Evolutionary conservation across 1,140 invertebrate genomes (phyloP), one percentile per base, ranked within the genome.

Genomic region (Mercenaria mercenaria): DNA sequence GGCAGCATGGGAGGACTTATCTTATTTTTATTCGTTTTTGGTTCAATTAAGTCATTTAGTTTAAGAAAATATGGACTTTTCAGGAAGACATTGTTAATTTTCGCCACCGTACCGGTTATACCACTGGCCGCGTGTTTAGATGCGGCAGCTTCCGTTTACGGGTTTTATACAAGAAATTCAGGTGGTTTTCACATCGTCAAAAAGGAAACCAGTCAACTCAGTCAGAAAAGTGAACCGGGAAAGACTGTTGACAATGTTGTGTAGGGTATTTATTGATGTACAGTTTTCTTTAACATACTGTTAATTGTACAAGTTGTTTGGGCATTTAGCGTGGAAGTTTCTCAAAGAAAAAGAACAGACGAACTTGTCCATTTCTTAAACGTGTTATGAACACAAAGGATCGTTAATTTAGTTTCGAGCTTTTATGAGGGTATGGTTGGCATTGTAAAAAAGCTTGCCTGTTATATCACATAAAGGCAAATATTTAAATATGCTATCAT

Each of bases 1-100:
- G 86, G 86, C 26, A 88, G 86, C 34, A 88, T 88, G 86, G 86
- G 86, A 8, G 86, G 86, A 67, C 52, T 81, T 34, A 81, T 88
- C 47, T n/a, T 88, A 52, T 88, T 88, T 69, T 59, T 88, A 11
- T 88, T 88, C 43, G 34, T 81, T 18, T 88, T 88, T 81, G 86
- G 86, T 18, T 69, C 76, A 47, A 88, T 81, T 37, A 88, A 88
- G 39, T 88, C 86, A 39, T 80, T 88, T 26, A 88, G 86, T 52
- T 69, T 81, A 69, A 56, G 86, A 23, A 81, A 52, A 72, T 81
- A 88, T 29, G 86, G 86, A 69, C 56, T 88, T 26, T n/a, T 88
- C 34, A 59, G 43, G 41, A 88, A 88, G 32, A 72, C 34, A 26
- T 29, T 88, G 13, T 11, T 88, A 1, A 47, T 88, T 20, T 72